phyloP scores from a whole-genome alignment of 2,113 vertebrate genomes.

The Macaca nemestrina region DNA sequence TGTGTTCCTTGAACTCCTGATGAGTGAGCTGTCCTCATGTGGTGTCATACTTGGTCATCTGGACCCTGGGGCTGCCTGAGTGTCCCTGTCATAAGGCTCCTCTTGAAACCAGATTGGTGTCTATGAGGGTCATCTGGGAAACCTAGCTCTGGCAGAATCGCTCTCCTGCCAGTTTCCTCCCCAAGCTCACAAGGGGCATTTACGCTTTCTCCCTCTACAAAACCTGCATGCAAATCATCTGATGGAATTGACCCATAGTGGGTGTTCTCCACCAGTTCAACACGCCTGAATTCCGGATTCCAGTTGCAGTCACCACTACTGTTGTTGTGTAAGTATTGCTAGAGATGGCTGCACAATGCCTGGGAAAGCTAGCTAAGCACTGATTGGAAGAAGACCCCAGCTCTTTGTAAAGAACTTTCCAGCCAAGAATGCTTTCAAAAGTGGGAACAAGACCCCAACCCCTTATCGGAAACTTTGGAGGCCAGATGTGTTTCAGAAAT shows the following conservation, averaged over 20 bases:
- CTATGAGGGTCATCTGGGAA: not conserved
- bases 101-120: no score
- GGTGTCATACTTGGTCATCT: not conserved
- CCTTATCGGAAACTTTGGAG: not conserved
- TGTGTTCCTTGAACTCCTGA: not conserved
- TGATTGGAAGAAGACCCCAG: not conserved
- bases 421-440: not conserved
- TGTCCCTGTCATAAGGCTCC: not conserved
- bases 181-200: not conserved
- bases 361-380: not conserved
- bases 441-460: not conserved
- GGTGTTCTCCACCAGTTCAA: not conserved
- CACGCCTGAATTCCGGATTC: not conserved
- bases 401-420: not conserved
- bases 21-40: not conserved
- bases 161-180: not conserved
- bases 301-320: not conserved
- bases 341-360: not conserved
- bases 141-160: not conserved
- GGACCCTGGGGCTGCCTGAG: not conserved
- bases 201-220: not conserved
- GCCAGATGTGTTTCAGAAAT: not conserved
- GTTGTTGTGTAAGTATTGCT: accelerated
- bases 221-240: accelerated
- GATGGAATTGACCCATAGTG: not conserved